These are phyloP conservation scores for Scatophagus argus DNA, from an alignment of 2,113 vertebrate species.

Conservation along the genomic window DNA sequence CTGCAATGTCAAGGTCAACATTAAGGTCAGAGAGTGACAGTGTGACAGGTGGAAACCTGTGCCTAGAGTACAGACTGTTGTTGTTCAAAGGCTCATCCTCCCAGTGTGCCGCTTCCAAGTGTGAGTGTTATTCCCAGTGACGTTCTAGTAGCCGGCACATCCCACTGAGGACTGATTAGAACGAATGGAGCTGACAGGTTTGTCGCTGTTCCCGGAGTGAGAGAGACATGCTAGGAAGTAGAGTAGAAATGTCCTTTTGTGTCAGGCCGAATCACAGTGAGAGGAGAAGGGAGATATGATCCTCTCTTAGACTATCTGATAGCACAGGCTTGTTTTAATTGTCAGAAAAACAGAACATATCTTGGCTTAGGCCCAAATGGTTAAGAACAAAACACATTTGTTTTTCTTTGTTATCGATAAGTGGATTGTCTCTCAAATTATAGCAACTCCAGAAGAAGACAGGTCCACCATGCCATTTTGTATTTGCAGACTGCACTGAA, in stretches of 20 bases:
- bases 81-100: conserved; percentile 25
- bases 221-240: conserved; percentile 35
- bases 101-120: conserved; percentile 35
- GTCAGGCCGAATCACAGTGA: conserved; percentile 23
- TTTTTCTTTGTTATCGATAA: background rate
- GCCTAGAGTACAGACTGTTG: conserved; percentile 13
- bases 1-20: conserved; percentile 22
- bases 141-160: conserved; percentile 60
- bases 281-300: background rate
- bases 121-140: conserved; percentile 76
- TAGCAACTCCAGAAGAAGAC: conserved; percentile 5
- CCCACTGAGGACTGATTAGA: conserved; percentile 72
- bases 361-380: background rate
- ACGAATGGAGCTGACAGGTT: conserved; percentile 77
- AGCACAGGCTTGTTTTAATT: background rate
- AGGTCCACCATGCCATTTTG: background rate
- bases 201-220: conserved; percentile 42
- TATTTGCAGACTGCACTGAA: conserved; percentile 20
- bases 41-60: background rate
- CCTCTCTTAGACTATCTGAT: background rate
- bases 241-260: conserved; percentile 51
- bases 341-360: background rate
- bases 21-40: conserved; percentile 31
- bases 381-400: background rate
- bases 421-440: conserved; percentile 7